These are phyloP conservation scores for Excalfactoria chinensis DNA, from an alignment of 2,113 vertebrate species.

Conservation along the genomic window DNA sequence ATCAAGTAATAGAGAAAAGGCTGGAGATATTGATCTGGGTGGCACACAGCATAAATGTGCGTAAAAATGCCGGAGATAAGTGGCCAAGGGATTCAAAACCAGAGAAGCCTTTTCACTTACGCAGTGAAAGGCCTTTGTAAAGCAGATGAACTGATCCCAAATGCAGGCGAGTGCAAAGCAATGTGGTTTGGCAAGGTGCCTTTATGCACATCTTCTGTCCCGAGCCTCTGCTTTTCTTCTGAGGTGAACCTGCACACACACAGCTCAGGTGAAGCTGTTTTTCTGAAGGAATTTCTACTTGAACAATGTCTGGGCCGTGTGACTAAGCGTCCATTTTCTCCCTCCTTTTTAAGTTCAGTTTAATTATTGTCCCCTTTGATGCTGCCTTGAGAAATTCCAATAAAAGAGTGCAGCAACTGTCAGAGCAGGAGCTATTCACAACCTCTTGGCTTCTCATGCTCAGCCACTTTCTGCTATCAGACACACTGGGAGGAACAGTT, in stretches of 20 bases:
- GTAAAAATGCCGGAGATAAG: neutral
- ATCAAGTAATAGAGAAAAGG: neutral
- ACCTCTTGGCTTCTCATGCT: conserved; percentile 4
- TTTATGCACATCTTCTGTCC: neutral
- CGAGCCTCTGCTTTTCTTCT: neutral
- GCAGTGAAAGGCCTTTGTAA: neutral
- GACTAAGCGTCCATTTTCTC: neutral
- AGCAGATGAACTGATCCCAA: neutral
- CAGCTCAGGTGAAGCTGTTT: neutral
- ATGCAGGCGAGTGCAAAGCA: neutral
- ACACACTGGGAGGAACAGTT: conserved; percentile 13
- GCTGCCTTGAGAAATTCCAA: conserved; percentile 4
- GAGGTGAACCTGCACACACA: neutral
- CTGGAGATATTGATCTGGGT: neutral
- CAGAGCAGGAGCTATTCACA: neutral
- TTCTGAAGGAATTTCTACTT: neutral
- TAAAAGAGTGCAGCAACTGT: neutral
- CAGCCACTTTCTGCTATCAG: neutral
- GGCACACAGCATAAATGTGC: neutral
- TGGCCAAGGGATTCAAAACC: neutral
- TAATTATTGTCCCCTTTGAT: conserved; percentile 25
- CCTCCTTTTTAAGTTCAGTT: neutral
- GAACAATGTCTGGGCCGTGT: neutral
- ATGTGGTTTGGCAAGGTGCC: neutral
- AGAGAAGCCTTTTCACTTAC: neutral